Evolutionary conservation across 2,113 vertebrate species (phyloP).

Genomic region (Sprattus sprattus): DNA sequence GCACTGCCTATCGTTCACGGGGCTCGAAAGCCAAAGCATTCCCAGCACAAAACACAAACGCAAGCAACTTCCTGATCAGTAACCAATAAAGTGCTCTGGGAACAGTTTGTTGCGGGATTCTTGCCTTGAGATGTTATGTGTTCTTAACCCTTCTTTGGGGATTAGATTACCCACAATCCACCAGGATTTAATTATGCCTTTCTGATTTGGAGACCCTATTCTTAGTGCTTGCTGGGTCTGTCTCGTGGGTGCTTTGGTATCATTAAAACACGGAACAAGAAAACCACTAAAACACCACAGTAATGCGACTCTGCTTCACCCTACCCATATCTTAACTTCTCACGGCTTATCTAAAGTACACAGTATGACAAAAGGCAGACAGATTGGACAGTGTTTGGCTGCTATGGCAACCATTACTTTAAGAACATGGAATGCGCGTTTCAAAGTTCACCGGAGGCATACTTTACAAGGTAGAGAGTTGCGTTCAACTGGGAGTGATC

Average conservation of each 20-base stretch:
- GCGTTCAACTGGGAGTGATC: too few species aligned
- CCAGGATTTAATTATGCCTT: background rate
- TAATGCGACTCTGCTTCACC: background rate
- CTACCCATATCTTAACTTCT: background rate
- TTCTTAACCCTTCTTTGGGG: background rate
- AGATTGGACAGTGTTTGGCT: background rate
- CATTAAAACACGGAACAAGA: background rate
- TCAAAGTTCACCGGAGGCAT: background rate
- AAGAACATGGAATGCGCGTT: background rate
- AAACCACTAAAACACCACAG: background rate
- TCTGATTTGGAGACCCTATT: background rate
- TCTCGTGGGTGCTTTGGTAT: background rate
- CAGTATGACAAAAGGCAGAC: background rate
- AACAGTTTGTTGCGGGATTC: background rate
- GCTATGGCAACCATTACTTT: background rate
- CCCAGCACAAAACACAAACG: background rate
- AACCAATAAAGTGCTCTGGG: background rate
- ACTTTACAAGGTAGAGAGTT: background rate
- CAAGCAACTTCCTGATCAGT: background rate
- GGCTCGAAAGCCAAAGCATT: background rate
- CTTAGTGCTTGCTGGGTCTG: background rate
- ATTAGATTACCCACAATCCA: conserved; percentile 4
- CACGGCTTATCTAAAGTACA: background rate
- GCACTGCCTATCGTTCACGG: too few species aligned
- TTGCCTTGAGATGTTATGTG: background rate